Percentiles rank a stretch among this genome's conserved stretches.
Evolutionary conservation across 2,113 vertebrate genomes (phyloP).

Genomic region (Peucedramus taeniatus): DNA sequence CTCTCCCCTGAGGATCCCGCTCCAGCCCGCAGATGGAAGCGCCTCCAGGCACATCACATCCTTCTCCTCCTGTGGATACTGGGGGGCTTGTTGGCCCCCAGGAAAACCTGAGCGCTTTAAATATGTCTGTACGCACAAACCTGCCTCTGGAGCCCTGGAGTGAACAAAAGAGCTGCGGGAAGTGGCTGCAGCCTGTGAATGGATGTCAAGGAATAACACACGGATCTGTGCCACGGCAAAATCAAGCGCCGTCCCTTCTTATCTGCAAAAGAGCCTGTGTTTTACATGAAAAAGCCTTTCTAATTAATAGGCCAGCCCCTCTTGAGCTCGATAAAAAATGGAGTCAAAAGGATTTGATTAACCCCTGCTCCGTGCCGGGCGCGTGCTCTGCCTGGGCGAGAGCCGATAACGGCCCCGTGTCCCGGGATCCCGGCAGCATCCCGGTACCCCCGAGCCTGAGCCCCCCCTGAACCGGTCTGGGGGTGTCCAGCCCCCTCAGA

Average conservation of each 20-base stretch:
- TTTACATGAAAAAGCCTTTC: conserved; percentile 54
- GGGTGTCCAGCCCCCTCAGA: accelerated
- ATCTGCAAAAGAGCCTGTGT: conserved; percentile 24
- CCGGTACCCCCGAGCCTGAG: background rate
- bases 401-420: background rate
- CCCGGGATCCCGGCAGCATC: background rate
- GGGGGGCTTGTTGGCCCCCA: background rate
- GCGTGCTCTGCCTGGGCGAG: background rate
- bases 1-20: background rate
- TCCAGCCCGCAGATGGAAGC: background rate
- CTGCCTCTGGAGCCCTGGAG: background rate
- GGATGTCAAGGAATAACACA: conserved; percentile 1
- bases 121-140: accelerated
- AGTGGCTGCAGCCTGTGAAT: conserved; percentile 1
- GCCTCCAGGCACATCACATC: background rate
- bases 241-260: background rate
- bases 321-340: conserved; percentile 20
- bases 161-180: conserved; percentile 27
- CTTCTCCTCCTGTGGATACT: background rate
- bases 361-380: background rate
- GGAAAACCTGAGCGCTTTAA: background rate
- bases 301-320: conserved; percentile 49
- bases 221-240: background rate
- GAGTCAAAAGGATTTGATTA: conserved; percentile 56
- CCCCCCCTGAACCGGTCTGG: accelerated